phyloP scores from a whole-genome alignment of 1,140 invertebrate genomes.

The Drosophila miranda region DNA sequence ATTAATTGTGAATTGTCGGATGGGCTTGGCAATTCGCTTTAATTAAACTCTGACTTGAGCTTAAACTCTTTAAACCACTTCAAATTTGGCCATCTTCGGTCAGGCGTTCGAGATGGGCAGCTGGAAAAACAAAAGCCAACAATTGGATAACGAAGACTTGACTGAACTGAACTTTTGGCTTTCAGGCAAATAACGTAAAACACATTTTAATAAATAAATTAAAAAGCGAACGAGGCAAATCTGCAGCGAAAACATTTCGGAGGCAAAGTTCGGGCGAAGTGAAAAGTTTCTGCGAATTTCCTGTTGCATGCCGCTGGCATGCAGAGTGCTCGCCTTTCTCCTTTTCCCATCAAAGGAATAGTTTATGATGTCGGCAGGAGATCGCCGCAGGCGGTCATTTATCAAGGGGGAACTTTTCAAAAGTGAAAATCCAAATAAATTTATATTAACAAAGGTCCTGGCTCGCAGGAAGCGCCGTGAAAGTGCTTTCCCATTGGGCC shows the following conservation, averaged over 20 bases:
- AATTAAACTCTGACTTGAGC: constrained; percentile 25
- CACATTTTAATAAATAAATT: constrained; percentile 52
- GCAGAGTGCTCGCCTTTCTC: constrained; percentile 3
- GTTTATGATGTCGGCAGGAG: constrained; percentile 40
- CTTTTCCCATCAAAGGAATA: constrained; percentile 43
- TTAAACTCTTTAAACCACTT: too few relatives aligned
- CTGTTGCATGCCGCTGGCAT: constrained; percentile 46
- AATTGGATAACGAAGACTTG: constrained; percentile 7
- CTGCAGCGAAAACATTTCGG: constrained; percentile 24
- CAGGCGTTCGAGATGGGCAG: too few relatives aligned
- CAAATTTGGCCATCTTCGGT: too few relatives aligned
- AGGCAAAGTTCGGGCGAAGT: constrained; percentile 29
- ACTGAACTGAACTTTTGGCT: neutral
- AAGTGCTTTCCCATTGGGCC: neutral
- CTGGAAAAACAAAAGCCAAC: too few relatives aligned
- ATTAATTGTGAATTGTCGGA: constrained; percentile 53
- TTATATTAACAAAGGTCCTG: constrained; percentile 29
- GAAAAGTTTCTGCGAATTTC: constrained; percentile 52
- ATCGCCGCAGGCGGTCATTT: constrained; percentile 34
- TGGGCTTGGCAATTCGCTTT: constrained; percentile 45
- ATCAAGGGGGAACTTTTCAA: constrained; percentile 25
- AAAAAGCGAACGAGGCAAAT: constrained; percentile 30
- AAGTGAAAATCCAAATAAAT: constrained; percentile 50
- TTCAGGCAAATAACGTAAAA: constrained; percentile 10
- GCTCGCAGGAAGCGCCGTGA: too few relatives aligned